Percentiles rank a stretch among this genome's conserved stretches.
These are phyloP conservation scores for Platerodrilus igneus DNA, from an alignment of 2,888 invertebrate genomes.

Conservation along the genomic window DNA sequence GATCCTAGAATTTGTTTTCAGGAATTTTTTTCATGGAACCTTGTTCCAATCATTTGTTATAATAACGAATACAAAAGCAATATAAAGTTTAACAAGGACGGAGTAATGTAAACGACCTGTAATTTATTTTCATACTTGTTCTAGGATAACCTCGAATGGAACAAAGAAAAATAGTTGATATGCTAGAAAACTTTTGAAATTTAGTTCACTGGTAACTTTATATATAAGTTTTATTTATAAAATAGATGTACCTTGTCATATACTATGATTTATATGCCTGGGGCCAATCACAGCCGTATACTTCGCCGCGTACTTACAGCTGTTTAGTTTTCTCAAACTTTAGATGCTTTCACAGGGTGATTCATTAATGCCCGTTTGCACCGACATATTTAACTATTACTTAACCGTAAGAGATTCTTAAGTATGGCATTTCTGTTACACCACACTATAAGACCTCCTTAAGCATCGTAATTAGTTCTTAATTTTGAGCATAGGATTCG, in stretches of 20 bases:
- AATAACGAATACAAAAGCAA: slow-evolving; percentile 26
- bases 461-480: no score
- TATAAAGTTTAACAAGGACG: slow-evolving; percentile 15
- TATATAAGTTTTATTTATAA: slow-evolving; percentile 41
- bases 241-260: slow-evolving; percentile 40
- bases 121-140: slow-evolving; percentile 6
- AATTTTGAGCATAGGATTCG: no score
- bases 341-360: no score
- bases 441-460: no score
- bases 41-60: no score
- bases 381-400: no score
- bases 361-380: no score
- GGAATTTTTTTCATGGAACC: slow-evolving; percentile 23
- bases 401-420: no score
- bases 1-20: slow-evolving; percentile 27
- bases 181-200: slow-evolving; percentile 14
- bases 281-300: no score
- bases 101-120: slow-evolving; percentile 24
- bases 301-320: no score
- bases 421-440: no score
- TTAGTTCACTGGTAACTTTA: slow-evolving; percentile 27
- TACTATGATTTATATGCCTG: slow-evolving; percentile 43
- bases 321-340: no score
- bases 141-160: slow-evolving; percentile 6
- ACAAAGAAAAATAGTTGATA: slow-evolving; percentile 13